Evolutionary conservation across 2,797 vertebrate species (phyloP), one percentile per base, ranked within the genome.

Genomic region (Tragelaphus eurycerus): DNA sequence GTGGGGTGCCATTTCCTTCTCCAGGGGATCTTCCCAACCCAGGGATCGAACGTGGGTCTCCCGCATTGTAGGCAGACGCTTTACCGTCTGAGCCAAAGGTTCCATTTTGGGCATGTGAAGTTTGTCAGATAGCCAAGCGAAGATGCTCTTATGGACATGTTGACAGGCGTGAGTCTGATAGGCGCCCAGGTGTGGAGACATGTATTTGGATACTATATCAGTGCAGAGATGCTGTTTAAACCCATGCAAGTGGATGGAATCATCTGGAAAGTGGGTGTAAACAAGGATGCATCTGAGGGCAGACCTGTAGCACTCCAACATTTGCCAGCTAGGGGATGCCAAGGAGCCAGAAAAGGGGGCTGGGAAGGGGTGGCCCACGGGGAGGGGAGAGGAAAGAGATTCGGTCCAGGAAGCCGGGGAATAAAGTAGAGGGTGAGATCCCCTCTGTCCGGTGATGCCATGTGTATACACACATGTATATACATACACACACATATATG

Each of bases 191-290:
- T 50, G 7, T 13, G 13, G 31, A 82, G 31, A 43, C 17, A 15
- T 0, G 16, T 4, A 11, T 38, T 62, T 0, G 0, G 52, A 43
- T 50, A 19, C 21, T 62, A 4, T 14, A 23, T 34, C 19, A 1
- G 5, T 1, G 4, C 15, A 15, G 38, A 50, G 86, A 60, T 29
- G 43, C 55, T 46, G 9, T 50, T 79, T 83, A 31, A 78, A 46
- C 15, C 29, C 19, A 14, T 2, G 7, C 38, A 46, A 34, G 19
- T 4, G 2, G 15, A 14, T 78, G 21, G 62, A 50, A 48, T 74
- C 21, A 11, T 71, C 76, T 79, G 25, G 29, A 85, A 74, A n/a
- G 46, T 5, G 27, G 16, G 9, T 67, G 4, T 54, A 27, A 62
- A 12, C 31, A 67, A 43, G 13, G 34, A 21, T 62, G 31, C 2